These are phyloP conservation scores for Parnassius apollo DNA, from an alignment of 2,888 invertebrate genomes.

Conservation along the genomic window DNA sequence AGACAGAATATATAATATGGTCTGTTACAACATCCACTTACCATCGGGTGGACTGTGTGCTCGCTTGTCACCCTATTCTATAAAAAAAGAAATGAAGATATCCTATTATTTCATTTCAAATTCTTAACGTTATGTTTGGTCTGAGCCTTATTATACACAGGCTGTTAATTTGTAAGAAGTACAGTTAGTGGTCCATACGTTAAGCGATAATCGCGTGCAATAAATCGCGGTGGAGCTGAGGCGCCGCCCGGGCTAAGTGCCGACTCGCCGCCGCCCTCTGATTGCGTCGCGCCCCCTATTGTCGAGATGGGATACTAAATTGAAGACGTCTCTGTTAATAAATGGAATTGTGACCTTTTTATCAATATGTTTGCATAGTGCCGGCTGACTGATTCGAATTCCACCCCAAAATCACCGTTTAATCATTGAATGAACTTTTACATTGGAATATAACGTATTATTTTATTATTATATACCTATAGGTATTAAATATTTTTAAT, in stretches of 20 bases:
- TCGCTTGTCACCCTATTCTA: no score
- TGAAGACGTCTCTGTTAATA: conserved; percentile 15
- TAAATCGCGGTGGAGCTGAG: conserved; percentile 36
- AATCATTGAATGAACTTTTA: no score
- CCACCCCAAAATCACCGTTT: no score
- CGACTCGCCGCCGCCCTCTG: conserved; percentile 14
- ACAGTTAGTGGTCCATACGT: conserved; percentile 20
- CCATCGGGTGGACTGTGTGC: no score
- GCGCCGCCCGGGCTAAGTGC: conserved; percentile 43
- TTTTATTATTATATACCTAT: no score
- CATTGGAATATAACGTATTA: no score
- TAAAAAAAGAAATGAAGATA: no score
- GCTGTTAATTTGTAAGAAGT: conserved; percentile 25
- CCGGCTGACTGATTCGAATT: no score
- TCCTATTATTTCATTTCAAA: no score
- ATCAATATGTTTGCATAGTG: conserved; percentile 10
- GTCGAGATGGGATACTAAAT: conserved; percentile 12
- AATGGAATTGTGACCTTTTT: conserved; percentile 20
- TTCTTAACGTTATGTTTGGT: background rate
- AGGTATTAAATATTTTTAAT: no score
- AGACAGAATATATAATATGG: no score
- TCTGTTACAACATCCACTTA: no score
- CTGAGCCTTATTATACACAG: conserved; percentile 4
- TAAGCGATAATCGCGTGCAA: conserved; percentile 26
- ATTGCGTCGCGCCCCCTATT: conserved; percentile 12